These are phyloP conservation scores for Ceratosolen fusciceps DNA, from an alignment of 1,140 invertebrate genomes.

Conservation along the genomic window DNA sequence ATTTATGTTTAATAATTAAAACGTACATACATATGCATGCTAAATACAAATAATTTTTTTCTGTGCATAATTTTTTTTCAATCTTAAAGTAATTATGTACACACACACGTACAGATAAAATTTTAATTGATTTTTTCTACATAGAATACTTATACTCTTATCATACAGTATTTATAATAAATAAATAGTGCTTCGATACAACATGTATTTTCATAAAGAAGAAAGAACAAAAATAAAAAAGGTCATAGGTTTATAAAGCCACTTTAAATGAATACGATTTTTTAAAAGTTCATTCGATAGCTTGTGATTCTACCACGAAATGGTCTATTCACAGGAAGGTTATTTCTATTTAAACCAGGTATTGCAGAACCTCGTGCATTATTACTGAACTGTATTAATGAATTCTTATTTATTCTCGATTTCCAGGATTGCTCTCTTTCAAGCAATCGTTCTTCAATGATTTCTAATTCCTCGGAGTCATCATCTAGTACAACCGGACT, in stretches of 20 bases:
- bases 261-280: background rate
- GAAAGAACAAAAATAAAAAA: background rate
- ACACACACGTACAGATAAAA: background rate
- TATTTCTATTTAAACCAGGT: background rate
- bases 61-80: conserved; percentile 19
- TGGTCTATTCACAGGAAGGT: background rate
- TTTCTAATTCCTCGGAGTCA: conserved; percentile 38
- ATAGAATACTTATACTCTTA: background rate
- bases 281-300: conserved; percentile 15
- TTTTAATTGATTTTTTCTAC: background rate
- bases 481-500: conserved; percentile 27
- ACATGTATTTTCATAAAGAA: background rate
- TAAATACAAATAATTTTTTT: conserved; percentile 2
- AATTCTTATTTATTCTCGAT: background rate
- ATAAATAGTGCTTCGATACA: background rate
- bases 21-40: too few species aligned
- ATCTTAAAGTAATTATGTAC: background rate
- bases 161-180: background rate
- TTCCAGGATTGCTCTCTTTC: background rate
- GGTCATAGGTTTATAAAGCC: too few species aligned
- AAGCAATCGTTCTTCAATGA: conserved; percentile 38
- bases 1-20: too few species aligned
- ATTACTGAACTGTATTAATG: background rate
- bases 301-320: conserved; percentile 34
- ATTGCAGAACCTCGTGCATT: background rate